Evolutionary conservation across 2,888 invertebrate genomes (phyloP).

Genomic region (Osedax fenrisi): DNA sequence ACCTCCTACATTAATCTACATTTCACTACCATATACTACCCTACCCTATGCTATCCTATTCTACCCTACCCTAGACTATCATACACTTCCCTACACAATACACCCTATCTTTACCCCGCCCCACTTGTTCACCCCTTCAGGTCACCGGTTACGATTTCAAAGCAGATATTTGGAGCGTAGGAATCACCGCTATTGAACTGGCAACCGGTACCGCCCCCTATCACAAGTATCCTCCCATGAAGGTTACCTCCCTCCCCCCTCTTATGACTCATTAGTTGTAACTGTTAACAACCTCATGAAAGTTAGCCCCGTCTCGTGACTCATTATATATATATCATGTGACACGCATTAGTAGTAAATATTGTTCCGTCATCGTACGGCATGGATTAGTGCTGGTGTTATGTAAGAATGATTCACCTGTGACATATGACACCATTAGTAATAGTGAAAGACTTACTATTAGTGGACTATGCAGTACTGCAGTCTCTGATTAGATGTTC

Average conservation of each 20-base stretch:
- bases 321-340: neutral
- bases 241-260: conserved; percentile 52
- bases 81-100: neutral
- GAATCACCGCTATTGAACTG: conserved; percentile 95
- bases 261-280: neutral
- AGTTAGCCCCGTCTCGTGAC: neutral
- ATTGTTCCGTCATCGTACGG: too few relatives aligned
- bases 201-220: conserved; percentile 90
- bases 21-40: too few relatives aligned
- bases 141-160: conserved; percentile 84
- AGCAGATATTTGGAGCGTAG: conserved; percentile 84
- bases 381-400: too few relatives aligned
- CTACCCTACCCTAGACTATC: too few relatives aligned
- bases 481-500: too few relatives aligned
- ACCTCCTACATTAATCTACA: too few relatives aligned
- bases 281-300: neutral
- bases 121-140: conserved; percentile 45
- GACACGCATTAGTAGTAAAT: too few relatives aligned
- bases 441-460: too few relatives aligned
- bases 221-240: conserved; percentile 97
- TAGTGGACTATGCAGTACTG: too few relatives aligned
- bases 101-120: neutral
- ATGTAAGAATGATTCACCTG: too few relatives aligned
- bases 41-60: too few relatives aligned
- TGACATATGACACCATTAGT: too few relatives aligned